These are phyloP conservation scores for Ricordea florida DNA, from an alignment of 92 coral and sea anemone genomes.

Conservation along the genomic window DNA sequence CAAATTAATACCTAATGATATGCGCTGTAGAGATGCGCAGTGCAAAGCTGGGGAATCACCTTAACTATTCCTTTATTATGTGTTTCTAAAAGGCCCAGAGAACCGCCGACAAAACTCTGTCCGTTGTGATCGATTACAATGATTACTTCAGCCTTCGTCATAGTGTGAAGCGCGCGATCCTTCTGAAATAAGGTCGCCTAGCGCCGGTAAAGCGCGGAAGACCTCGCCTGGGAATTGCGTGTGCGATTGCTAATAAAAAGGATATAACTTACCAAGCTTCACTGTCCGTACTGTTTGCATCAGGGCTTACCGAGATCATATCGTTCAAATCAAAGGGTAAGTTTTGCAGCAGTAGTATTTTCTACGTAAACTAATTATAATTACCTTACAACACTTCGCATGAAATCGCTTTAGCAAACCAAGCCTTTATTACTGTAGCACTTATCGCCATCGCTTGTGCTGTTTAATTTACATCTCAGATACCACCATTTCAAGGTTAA, in stretches of 20 bases:
- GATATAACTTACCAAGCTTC: conserved; percentile 22
- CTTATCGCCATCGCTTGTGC: background rate
- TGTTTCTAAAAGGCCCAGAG: conserved; percentile 3
- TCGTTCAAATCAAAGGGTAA: conserved; percentile 30
- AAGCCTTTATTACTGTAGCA: background rate
- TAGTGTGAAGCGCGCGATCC: conserved; percentile 19
- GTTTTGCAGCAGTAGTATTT: background rate
- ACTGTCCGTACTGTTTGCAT: conserved; percentile 11
- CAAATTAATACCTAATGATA: too few relatives aligned
- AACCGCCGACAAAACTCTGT: conserved; percentile 28
- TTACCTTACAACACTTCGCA: conserved; percentile 4
- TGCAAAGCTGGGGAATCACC: too few relatives aligned
- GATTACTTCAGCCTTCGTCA: conserved; percentile 25
- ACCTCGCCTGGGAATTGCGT: conserved; percentile 20
- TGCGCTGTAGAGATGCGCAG: too few relatives aligned
- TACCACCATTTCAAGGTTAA: conserved; percentile 28
- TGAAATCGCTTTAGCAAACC: too few relatives aligned
- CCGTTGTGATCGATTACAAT: conserved; percentile 18
- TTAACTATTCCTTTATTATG: conserved; percentile 19
- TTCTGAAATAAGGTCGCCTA: conserved; percentile 16
- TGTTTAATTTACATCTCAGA: conserved; percentile 5
- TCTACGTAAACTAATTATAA: conserved; percentile 1
- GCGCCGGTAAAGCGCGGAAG: conserved; percentile 26
- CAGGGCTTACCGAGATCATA: conserved; percentile 15
- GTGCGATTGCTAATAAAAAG: background rate